phyloP scores from a whole-genome alignment of 1,140 invertebrate genomes.

The Nephotettix cincticeps region DNA sequence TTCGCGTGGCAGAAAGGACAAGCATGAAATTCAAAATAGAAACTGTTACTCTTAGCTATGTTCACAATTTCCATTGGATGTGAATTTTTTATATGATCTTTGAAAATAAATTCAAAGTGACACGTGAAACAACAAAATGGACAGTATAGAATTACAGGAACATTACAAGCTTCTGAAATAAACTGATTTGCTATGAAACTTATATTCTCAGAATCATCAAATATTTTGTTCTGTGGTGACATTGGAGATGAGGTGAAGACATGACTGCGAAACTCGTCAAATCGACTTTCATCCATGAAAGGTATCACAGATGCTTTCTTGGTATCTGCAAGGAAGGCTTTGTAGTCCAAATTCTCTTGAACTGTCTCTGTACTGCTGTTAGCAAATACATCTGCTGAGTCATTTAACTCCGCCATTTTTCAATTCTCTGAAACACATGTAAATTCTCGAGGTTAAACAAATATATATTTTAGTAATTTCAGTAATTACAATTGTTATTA shows the following conservation, averaged over 20 bases:
- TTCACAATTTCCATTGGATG: conserved; percentile 36
- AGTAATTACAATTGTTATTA: too few species aligned
- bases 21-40: conserved; percentile 31
- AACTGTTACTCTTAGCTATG: conserved; percentile 28
- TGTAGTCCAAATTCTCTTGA: conserved; percentile 31
- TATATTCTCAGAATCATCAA: conserved; percentile 20
- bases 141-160: conserved; percentile 36
- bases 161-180: conserved; percentile 35
- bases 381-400: conserved; percentile 38
- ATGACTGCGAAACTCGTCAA: not conserved
- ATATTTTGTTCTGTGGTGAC: not conserved
- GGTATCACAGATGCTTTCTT: not conserved
- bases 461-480: too few species aligned
- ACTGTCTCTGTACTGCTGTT: conserved; percentile 40
- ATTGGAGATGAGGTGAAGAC: conserved; percentile 17
- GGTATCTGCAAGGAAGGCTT: conserved; percentile 2
- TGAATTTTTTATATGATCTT: conserved; percentile 40
- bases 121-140: conserved; percentile 41
- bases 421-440: not conserved
- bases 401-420: conserved; percentile 28
- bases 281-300: conserved; percentile 12
- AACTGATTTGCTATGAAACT: conserved; percentile 35
- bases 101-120: conserved; percentile 40
- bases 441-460: too few species aligned
- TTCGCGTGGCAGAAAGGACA: conserved; percentile 41